These are phyloP conservation scores for Rhinogobius similis DNA, from an alignment of 2,113 vertebrate species.

Conservation along the genomic window DNA sequence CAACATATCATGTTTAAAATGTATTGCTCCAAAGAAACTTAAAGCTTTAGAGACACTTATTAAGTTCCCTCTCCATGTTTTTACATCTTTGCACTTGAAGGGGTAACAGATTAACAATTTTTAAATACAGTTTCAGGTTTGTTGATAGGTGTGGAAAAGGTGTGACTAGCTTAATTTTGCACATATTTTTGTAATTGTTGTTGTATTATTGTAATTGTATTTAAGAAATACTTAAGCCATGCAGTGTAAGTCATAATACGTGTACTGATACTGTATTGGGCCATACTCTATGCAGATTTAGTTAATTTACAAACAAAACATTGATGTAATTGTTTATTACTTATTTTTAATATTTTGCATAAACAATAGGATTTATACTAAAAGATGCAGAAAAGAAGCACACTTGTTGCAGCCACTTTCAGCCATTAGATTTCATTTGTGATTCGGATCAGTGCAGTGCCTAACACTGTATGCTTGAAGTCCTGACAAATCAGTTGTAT, in stretches of 20 bases:
- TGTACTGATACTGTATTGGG: too few relatives aligned
- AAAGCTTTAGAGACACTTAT: conserved; percentile 55
- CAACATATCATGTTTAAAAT: conserved; percentile 13
- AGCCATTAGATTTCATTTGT: conserved; percentile 14
- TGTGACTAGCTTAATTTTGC: conserved; percentile 54
- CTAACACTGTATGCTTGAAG: neutral
- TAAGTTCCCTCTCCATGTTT: conserved; percentile 26
- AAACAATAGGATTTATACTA: conserved; percentile 11
- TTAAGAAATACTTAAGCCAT: conserved; percentile 8
- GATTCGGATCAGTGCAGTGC: neutral
- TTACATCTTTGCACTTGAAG: conserved; percentile 53
- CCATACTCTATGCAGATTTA: neutral
- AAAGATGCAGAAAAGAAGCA: conserved; percentile 20
- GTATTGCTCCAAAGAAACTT: conserved; percentile 55
- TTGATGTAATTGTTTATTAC: neutral
- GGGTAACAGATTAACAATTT: conserved; percentile 53
- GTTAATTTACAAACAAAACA: neutral
- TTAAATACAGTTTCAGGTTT: conserved; percentile 57
- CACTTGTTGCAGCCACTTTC: conserved; percentile 24
- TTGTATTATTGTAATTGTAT: conserved; percentile 18
- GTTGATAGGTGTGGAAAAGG: conserved; percentile 53
- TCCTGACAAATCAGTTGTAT: neutral
- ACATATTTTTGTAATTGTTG: conserved; percentile 53
- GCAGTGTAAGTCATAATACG: neutral
- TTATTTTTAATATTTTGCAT: neutral